Conservation (phyloP, 2,113 vertebrate genomes). For the Chloebia gouldiae region DNA sequence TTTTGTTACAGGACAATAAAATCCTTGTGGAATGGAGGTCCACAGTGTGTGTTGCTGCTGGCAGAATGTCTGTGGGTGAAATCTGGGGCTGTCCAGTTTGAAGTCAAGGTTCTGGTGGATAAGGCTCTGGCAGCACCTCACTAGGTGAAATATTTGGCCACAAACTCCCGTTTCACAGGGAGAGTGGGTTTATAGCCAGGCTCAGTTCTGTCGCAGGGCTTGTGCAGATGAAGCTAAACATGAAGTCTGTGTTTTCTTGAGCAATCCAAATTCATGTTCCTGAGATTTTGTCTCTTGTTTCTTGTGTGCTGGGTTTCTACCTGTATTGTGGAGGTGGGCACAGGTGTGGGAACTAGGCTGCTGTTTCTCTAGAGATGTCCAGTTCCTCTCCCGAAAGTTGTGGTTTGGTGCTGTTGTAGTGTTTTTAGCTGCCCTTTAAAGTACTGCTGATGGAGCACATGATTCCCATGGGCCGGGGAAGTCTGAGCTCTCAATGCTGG, state of each 20-base stretch:
- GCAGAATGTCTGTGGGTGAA: not conserved
- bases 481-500: not conserved
- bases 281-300: not conserved
- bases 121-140: not conserved
- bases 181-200: not conserved
- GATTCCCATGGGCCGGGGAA: not conserved
- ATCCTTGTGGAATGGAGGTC: not conserved
- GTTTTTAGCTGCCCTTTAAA: not conserved
- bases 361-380: not conserved
- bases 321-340: not conserved
- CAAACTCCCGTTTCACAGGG: not conserved
- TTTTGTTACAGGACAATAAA: conserved; percentile 60
- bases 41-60: not conserved
- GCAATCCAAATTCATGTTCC: not conserved
- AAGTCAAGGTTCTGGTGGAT: not conserved
- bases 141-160: not conserved
- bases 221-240: not conserved
- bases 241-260: not conserved
- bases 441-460: not conserved
- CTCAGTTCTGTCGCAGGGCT: not conserved
- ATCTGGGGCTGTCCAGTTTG: not conserved
- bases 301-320: not conserved
- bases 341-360: not conserved
- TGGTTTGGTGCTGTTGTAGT: not conserved
- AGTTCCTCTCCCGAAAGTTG: not conserved